phyloP scores from a whole-genome alignment of 2,797 vertebrate species.

The Anguilla megastoma region DNA sequence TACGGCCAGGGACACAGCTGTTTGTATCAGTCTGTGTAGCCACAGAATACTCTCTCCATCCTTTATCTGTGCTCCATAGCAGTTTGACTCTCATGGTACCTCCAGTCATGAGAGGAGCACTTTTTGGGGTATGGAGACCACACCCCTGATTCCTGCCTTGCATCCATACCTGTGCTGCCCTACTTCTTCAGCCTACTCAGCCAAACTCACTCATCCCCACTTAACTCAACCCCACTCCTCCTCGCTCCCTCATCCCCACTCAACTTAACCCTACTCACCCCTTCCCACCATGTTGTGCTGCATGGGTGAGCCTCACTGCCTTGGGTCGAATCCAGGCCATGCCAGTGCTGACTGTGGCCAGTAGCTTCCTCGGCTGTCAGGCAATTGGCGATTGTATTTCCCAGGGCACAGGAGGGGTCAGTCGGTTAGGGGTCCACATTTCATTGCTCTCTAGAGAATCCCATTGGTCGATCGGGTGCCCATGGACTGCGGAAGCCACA shows the following conservation, averaged over 20 bases:
- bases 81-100: not conserved
- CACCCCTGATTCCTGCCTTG: not conserved
- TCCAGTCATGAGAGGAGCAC: not conserved
- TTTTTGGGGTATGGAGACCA: not conserved
- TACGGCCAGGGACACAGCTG: not conserved
- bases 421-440: not conserved
- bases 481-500: too few species aligned
- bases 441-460: not conserved
- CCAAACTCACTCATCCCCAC: not conserved
- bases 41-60: not conserved
- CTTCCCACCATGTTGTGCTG: not conserved
- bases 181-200: not conserved
- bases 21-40: not conserved
- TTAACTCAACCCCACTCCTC: not conserved
- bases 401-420: not conserved
- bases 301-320: not conserved
- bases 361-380: not conserved
- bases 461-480: too few species aligned
- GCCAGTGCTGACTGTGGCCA: too few species aligned
- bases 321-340: not conserved
- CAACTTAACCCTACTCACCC: not conserved
- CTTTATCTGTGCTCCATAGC: not conserved
- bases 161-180: not conserved
- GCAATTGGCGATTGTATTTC: not conserved
- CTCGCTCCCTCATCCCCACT: not conserved